A percentile compares a stretch with the other conserved stretches of the same genome.
Evolutionary conservation across 2,113 vertebrate genomes (phyloP).

Genomic region (Pluvialis apricaria): DNA sequence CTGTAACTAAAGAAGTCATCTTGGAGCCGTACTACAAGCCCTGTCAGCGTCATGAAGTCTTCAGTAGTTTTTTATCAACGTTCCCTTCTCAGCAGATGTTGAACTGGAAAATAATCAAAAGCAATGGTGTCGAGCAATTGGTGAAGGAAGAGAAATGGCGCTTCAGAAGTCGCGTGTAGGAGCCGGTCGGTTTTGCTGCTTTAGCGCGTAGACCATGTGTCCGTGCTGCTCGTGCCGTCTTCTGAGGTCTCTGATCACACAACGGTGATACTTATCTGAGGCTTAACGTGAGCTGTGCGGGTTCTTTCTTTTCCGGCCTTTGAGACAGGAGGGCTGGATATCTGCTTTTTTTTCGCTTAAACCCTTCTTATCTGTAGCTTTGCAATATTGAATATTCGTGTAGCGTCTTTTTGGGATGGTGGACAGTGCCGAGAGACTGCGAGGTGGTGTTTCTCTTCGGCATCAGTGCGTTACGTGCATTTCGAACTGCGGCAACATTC

Average conservation of each 20-base stretch:
- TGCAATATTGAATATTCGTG: rapidly evolving
- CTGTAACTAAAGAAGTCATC: neutral
- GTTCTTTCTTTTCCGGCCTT: neutral
- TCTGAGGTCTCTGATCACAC: neutral
- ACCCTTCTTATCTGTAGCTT: neutral
- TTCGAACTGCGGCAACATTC: rapidly evolving
- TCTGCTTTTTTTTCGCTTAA: neutral
- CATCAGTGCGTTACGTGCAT: neutral
- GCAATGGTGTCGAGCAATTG: neutral
- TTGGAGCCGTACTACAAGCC: neutral
- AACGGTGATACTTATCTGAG: neutral
- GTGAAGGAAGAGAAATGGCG: neutral
- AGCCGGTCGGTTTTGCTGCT: neutral
- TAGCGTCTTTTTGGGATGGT: rapidly evolving
- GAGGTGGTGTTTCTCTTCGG: neutral
- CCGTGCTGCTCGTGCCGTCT: neutral
- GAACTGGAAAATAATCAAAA: neutral
- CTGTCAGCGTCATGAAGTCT: rapidly evolving
- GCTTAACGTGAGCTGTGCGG: neutral
- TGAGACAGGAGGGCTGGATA: neutral
- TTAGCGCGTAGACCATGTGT: neutral
- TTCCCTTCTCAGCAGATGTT: neutral
- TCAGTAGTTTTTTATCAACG: neutral
- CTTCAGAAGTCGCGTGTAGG: rapidly evolving
- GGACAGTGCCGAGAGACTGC: neutral